Conservation (phyloP, 2,888 invertebrate species). For the Syrista parreyssii region DNA sequence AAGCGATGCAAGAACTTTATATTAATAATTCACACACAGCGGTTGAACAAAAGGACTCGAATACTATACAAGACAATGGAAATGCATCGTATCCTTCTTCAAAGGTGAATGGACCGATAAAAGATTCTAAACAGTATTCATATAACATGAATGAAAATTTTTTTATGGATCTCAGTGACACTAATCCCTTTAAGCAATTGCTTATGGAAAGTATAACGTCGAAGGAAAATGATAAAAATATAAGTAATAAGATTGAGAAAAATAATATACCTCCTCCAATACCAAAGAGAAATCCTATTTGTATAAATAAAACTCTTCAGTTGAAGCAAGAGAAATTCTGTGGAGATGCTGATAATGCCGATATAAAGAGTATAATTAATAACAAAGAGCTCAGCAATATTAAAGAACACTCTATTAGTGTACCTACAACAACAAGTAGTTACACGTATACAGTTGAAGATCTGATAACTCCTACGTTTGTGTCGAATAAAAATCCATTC, state of each 20-base stretch:
- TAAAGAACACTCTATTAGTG: not conserved
- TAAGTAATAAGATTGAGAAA: not conserved
- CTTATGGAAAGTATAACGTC: not conserved
- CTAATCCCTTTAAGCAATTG: conserved; percentile 30
- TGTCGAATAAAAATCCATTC: not conserved
- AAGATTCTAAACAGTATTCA: not conserved
- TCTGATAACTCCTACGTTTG: not conserved
- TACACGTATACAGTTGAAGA: not conserved
- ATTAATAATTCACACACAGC: not conserved
- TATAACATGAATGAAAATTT: not conserved
- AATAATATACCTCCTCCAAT: not conserved
- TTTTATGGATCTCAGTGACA: conserved; percentile 6
- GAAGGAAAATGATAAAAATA: not conserved
- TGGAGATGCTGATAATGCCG: not conserved
- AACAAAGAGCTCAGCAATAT: not conserved
- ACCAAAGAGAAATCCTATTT: not conserved
- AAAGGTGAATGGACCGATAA: not conserved
- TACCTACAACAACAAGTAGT: not conserved
- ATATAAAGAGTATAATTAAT: conserved; percentile 3
- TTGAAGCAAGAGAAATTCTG: not conserved
- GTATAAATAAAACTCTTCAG: not conserved
- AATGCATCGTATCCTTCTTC: not conserved
- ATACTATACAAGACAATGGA: not conserved
- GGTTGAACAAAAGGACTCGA: not conserved
- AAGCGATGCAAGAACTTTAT: not conserved